Evolutionary conservation across 2,113 vertebrate species (phyloP), one percentile per base, ranked within the genome.

Genomic region (Gobiocypris rarus): DNA sequence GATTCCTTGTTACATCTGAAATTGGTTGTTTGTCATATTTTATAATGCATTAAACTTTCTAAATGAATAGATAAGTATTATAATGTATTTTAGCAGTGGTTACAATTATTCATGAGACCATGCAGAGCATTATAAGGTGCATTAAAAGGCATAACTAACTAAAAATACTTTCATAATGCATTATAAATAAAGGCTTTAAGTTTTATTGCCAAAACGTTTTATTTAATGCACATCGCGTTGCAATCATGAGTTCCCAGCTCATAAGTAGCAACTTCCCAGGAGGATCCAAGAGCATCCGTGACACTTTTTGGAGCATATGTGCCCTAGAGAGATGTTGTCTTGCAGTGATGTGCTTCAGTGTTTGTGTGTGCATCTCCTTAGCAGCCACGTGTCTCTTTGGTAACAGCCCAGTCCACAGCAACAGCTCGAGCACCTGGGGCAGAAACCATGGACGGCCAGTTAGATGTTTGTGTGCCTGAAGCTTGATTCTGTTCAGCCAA

Each of bases 391-490:
- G 59, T 89, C 87, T 92, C 89, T 87, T 85, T 80, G 88, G 89
- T 91, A 89, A 90, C 86, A 84, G 84, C 84, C 87, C 87, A 87
- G 89, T 90, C 89, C 90, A 92, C 89, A 91, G 92, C 89, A 93
- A 91, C 92, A 91, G 86, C 84, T 65, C 13, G 50, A 38, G 17
- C 83, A 89, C 91, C 88, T 89, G 92, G 86, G 90, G 89, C 83
- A 91, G 90, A 90, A 86, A 83, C 52, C 50, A 24, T 75, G 5
- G 50, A 38, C 43, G 24, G 28, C 41, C 22, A n/a, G 38, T 34
- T 41, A 78, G 50, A 71, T 84, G 73, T 41, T 54, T 17, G 31
- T 26, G 45, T 17, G 56, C 45, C 58, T 9, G 13, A 41, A 28
- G 14, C 79, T 48, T 24, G 8, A 15, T 19, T 61, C n/a, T 43